Base-by-base conservation (phyloP, 2,888 invertebrate species). In the Agrilus cyanescens region DNA sequence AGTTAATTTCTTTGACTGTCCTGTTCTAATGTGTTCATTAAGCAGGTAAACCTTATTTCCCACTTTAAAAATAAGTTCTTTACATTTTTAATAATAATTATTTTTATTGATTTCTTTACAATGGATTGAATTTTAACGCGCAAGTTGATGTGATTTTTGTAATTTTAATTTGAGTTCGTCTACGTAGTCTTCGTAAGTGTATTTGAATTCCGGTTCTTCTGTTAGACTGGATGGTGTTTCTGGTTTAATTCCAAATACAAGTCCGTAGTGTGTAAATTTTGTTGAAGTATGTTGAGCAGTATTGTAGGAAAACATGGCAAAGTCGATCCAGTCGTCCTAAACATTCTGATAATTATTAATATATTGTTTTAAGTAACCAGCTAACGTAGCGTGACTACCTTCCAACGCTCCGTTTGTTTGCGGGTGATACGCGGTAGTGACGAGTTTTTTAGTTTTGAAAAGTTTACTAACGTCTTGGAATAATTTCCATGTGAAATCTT, bases 361-460 rank as follows among this genome's bases (percentile, higher is more conserved):
- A 37, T 52, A 58, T 37, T 57, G 53, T 45, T 53, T 52, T 1
- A 63, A 18, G 41, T 57, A 57, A 15, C 57, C 55, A 3, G 46
- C 49, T 14, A 60, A 37, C 0, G 56, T 57, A 12, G 48, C 35
- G 38, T 63, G 60, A 15, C 50, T 51, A n/a, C n/a, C n/a, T n/a
- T n/a, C n/a, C n/a, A n/a, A n/a, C n/a, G n/a, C n/a, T n/a, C n/a
- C n/a, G n/a, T n/a, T n/a, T n/a, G n/a, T n/a, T n/a, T n/a, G n/a
- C n/a, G n/a, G n/a, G 15, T 55, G 53, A 36, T 55, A 55, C 0
- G 48, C 48, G n/a, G n/a, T n/a, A n/a, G n/a, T n/a, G n/a, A n/a
- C n/a, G n/a, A n/a, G n/a, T n/a, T n/a, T n/a, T n/a, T n/a, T n/a
- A n/a, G n/a, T n/a, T n/a, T n/a, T n/a, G n/a, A n/a, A n/a, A n/a